Percentiles rank a stretch among this genome's conserved stretches.
Evolutionary conservation across 2,888 invertebrate species (phyloP).

Genomic region (Siphlonurus alternatus): DNA sequence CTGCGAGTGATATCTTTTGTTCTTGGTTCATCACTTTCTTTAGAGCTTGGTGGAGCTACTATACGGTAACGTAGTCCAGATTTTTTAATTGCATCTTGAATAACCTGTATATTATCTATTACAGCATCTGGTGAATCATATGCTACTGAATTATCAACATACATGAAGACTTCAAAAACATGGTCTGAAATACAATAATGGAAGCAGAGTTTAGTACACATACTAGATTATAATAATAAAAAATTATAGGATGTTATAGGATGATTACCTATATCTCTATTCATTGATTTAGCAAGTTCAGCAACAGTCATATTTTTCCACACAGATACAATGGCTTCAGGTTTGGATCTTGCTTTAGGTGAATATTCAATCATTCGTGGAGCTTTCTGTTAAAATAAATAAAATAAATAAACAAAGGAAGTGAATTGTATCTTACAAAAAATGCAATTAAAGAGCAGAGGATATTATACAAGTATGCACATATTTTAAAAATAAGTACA

Average conservation of each 20-base stretch:
- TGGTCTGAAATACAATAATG: slow-evolving; percentile 35
- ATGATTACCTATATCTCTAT: slow-evolving; percentile 24
- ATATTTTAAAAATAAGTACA: neutral
- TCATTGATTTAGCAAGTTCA: slow-evolving; percentile 48
- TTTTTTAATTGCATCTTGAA: slow-evolving; percentile 48
- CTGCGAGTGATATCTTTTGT: slow-evolving; percentile 19
- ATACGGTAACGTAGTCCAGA: slow-evolving; percentile 44
- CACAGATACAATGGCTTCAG: slow-evolving; percentile 38
- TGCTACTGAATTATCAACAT: slow-evolving; percentile 38
- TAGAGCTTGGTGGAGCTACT: slow-evolving; percentile 32
- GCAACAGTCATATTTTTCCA: slow-evolving; percentile 68
- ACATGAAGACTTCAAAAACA: slow-evolving; percentile 48
- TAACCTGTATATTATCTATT: slow-evolving; percentile 45
- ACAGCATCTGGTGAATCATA: slow-evolving; percentile 36
- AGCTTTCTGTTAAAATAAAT: slow-evolving; percentile 27
- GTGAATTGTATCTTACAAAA: neutral
- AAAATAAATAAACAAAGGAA: slow-evolving; percentile 4
- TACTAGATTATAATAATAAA: neutral
- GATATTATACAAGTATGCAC: slow-evolving; percentile 1
- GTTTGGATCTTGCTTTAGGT: slow-evolving; percentile 34
- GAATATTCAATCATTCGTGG: slow-evolving; percentile 39
- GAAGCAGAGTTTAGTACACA: neutral
- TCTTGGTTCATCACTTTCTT: slow-evolving; percentile 26
- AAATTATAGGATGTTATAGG: neutral
- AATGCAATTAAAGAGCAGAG: neutral